Base-by-base conservation (phyloP, 1,140 invertebrate genomes). In the Drosophila auraria region DNA sequence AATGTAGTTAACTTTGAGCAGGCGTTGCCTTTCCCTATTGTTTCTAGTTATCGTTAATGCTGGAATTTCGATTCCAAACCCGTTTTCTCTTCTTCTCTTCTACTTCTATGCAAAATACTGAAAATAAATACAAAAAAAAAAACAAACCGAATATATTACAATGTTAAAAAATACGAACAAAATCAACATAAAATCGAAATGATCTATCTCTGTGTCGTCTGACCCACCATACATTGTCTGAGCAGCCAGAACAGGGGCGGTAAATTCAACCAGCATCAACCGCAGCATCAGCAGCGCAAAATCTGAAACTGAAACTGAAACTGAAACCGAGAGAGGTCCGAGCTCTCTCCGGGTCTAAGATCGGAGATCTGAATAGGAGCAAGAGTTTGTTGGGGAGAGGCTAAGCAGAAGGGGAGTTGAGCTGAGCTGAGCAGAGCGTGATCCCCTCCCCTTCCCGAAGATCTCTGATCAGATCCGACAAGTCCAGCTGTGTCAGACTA, bases 11-110 rank as follows among this genome's bases (percentile, higher is more conserved):
- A 70, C 51, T 69, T 69, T 80, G 77, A 49, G 49, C 56, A 78
- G 80, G 78, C 62, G 20, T 40, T 40, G 36, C 12, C 12, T 38
- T 38, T 36, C 33, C 33, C 8, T 14, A 50, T 68, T 78, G 27
- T 71, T 80, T 80, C 68, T 70, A 62, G 72, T 80, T 73, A 78
- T 77, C 81, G 83, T 91, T 91, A 91, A 91, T 91, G 81, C 87
- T 87, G 87, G 87, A 91, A 91, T 91, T 91, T 91, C 69, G 78
- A 87, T 91, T 91, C 87, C 87, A 82, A 83, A 73, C 87, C 75
- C 84, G 40, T 89, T 90, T 91, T 91, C 76, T 90, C 79, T 91
- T 90, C 71, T 90, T 91, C 78, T 91, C 87, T 91, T 87, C 78
- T 91, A 83, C 83, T 91, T 90, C 74, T 90, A 90, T 91, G 83